Conservation (phyloP, 2,797 vertebrate species). For the Ptychobarbus kaznakovi region DNA sequence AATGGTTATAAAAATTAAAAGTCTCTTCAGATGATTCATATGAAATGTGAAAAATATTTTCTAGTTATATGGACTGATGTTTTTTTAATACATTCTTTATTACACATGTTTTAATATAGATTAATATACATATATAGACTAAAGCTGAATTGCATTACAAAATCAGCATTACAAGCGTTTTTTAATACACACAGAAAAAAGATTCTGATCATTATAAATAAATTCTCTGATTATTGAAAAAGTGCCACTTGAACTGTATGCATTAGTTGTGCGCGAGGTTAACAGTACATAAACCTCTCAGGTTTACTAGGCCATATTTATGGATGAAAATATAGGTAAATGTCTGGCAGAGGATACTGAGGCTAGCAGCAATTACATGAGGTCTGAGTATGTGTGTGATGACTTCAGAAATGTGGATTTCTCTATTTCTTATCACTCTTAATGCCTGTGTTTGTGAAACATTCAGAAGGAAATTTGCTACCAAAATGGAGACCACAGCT, state of each 20-base stretch:
- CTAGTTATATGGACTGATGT: too few relatives aligned
- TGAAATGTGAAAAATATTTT: not conserved
- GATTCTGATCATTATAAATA: not conserved
- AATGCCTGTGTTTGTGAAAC: constrained; percentile 26
- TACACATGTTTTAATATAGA: not conserved
- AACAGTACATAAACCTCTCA: not conserved
- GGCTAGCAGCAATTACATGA: constrained; percentile 49
- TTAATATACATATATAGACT: not conserved
- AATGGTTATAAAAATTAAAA: not conserved
- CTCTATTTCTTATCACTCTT: not conserved
- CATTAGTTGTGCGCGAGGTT: not conserved
- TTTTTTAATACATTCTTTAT: not conserved
- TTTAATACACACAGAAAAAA: not conserved
- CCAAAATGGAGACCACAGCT: constrained; percentile 24
- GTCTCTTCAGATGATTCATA: not conserved
- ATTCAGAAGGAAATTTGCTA: constrained; percentile 24
- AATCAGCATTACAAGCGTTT: not conserved
- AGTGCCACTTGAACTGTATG: constrained; percentile 8
- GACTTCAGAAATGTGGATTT: constrained; percentile 10
- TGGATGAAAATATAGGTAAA: not conserved
- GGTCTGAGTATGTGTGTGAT: constrained; percentile 15
- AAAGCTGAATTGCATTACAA: not conserved
- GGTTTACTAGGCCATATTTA: not conserved
- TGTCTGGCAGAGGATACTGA: not conserved
- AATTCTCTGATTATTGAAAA: not conserved